These are phyloP conservation scores for Coleophora flavipennella DNA, from an alignment of 2,888 invertebrate genomes.

Conservation along the genomic window DNA sequence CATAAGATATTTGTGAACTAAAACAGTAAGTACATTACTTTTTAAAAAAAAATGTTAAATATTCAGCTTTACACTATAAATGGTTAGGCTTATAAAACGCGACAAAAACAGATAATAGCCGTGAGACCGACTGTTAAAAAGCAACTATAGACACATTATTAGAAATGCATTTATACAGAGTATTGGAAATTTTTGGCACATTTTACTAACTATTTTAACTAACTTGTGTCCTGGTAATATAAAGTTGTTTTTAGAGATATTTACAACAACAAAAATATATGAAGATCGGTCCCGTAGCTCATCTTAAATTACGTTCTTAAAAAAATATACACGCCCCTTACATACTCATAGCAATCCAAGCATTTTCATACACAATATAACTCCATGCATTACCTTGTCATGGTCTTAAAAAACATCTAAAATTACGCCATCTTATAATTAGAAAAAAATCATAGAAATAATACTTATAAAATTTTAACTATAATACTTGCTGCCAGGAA, in stretches of 20 bases:
- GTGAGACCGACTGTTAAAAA: no score
- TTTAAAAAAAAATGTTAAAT: constrained; percentile 16
- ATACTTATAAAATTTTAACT: constrained; percentile 47
- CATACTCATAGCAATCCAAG: constrained; percentile 21
- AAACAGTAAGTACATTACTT: constrained; percentile 26
- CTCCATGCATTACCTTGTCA: constrained; percentile 61
- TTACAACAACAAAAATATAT: no score
- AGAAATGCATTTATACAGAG: constrained; percentile 49
- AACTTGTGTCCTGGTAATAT: no score
- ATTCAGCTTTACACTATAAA: constrained; percentile 24
- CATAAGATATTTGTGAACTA: no score
- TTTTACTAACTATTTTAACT: no score
- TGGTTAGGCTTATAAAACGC: constrained; percentile 30
- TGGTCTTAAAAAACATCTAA: constrained; percentile 65
- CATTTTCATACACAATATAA: constrained; percentile 32
- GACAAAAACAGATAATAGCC: constrained; percentile 23
- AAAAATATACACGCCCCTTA: constrained; percentile 50
- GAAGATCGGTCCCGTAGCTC: no score
- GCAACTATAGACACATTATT: constrained; percentile 22
- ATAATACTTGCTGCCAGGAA: constrained; percentile 44
- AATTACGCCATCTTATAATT: constrained; percentile 65
- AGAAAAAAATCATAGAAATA: constrained; percentile 43
- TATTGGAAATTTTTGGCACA: no score
- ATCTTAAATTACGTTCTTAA: background rate
- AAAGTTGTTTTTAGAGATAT: no score